Base-by-base conservation (phyloP, 2,113 vertebrate species). In the Oenanthe melanoleuca region DNA sequence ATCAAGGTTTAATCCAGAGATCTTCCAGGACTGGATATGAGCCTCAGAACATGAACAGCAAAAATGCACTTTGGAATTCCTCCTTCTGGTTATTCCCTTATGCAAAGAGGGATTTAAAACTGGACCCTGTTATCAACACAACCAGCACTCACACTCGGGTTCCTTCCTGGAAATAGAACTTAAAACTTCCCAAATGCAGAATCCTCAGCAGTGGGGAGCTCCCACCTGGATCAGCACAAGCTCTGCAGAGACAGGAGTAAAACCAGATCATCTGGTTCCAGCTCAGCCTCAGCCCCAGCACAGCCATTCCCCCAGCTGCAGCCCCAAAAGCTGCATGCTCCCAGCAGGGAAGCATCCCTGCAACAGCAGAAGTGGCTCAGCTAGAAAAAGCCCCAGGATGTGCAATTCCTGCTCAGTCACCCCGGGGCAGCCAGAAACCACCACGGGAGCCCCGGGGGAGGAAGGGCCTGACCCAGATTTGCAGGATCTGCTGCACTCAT, bases 391-490 rank as follows among this genome's bases (percentile, higher is more conserved):
- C 50, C 4, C 60, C 6, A 6, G 55, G 17, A 6, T 5, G 69
- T 28, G 84, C 50, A 60, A 92, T 56, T 75, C 49, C 87, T 73
- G 53, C 9, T 59, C 71, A 9, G 37, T 8, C 64, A 31, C 52
- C 20, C 11, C 4, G 1, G 37, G 57, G 77, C 57, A 37, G 42
- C n/a, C 2, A 45, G 49, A 11, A 56, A 64, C 42, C 66, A 33
- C 34, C 0, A 0, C 24, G 8, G 69, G 38, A 63, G 45, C 56
- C 44, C 44, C 14, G 5, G 40, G 26, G 77, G 44, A 19, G 11
- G 52, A 19, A 29, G 77, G 81, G 17, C 26, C 24, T 89, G 93
- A 92, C 94, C 95, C 70, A 93, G 25, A 96, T 52, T 88, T 20
- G 59, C 60, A 65, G 17, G 1, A 26, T 64, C 86, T 85, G 65